Evolutionary conservation across 2,888 invertebrate species (phyloP), one percentile per base, ranked within the genome.

Genomic region (Phyllotreta cruciferae): DNA sequence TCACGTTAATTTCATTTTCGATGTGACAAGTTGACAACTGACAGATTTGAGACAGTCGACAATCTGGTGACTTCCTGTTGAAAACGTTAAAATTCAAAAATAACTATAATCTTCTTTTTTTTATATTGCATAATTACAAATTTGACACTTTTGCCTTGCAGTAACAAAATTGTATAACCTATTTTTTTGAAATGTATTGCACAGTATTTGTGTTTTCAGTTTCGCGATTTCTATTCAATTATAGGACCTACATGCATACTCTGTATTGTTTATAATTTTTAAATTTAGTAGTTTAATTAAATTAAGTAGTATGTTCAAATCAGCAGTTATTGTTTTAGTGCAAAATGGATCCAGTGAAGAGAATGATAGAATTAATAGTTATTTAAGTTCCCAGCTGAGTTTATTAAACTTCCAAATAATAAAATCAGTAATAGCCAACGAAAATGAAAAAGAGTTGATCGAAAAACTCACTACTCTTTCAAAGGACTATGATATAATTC

Each of bases 401-500:
- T 24, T 35, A 34, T 49, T 67, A 36, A 66, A 66, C 39, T 67
- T 66, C 50, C 44, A 64, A 5, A 57, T 71, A 24, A 64, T 66
- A 38, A 69, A 70, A 64, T 54, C 71, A 34, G 50, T 68, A 6
- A 36, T 70, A 9, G 38, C 68, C 37, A 52, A 61, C 5, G 70
- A 73, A 60, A 38, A 66, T 47, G 68, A 66, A 24, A 60, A 52
- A 8, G 14, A 58, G 14, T 35, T 72, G 38, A 57, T 60, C 6
- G 11, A 47, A 11, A 68, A 71, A 57, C 52, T 73, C 42, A 50
- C 62, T 6, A 45, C 11, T 7, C 49, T 69, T 13, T 58, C 64
- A 9, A 77, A 73, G 62, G 66, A 73, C 41, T 74, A 64, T 60
- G 77, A 79, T 69, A 65, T 78, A 52, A 68, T 77, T 1, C 53